These are phyloP conservation scores for Platysternon megacephalum DNA, from an alignment of 2,113 vertebrate genomes.

Conservation along the genomic window DNA sequence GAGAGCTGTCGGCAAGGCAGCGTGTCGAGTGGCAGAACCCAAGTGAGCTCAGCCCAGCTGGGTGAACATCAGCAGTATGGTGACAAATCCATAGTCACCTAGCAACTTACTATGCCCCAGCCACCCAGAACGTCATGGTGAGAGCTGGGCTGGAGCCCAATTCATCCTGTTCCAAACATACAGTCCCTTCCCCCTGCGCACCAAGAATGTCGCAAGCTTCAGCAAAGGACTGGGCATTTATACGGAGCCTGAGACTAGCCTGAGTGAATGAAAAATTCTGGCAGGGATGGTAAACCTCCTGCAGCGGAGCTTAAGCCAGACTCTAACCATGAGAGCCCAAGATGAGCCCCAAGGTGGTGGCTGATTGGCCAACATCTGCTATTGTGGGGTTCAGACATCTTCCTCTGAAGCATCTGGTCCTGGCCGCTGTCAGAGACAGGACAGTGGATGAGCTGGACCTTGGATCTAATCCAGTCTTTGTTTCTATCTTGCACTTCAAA, in stretches of 20 bases:
- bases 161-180: neutral
- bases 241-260: neutral
- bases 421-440: neutral
- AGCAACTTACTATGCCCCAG: neutral
- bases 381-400: neutral
- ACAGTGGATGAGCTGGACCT: neutral
- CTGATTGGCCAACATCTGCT: neutral
- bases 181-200: neutral
- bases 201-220: neutral
- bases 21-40: neutral
- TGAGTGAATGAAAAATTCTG: neutral
- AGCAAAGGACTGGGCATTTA: neutral
- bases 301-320: neutral
- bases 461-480: neutral
- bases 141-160: neutral
- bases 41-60: neutral
- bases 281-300: neutral
- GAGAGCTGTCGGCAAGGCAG: neutral
- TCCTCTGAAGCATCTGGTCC: neutral
- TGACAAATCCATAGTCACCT: neutral
- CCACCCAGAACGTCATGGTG: neutral
- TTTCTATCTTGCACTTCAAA: fast-evolving
- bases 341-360: neutral
- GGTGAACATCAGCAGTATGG: neutral
- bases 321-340: neutral